phyloP scores from a whole-genome alignment of 1,140 invertebrate genomes.

The Nebria ingens region DNA sequence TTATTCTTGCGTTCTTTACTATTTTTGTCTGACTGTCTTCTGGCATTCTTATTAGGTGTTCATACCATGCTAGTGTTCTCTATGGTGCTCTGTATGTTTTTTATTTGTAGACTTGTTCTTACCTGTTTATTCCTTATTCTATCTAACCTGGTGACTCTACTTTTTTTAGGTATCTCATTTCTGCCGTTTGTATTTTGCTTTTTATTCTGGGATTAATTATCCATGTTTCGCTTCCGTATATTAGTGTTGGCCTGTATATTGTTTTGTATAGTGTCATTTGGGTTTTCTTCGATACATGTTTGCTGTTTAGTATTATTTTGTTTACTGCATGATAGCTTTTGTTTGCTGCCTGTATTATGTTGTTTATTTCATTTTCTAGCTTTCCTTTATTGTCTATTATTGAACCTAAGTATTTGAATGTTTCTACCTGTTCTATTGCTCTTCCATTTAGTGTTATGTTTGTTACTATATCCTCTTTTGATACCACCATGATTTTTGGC shows the following conservation, averaged over 20 bases:
- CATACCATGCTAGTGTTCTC: neutral
- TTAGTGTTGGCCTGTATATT: neutral
- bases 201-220: neutral
- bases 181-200: neutral
- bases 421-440: neutral
- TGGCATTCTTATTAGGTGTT: neutral
- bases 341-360: no score
- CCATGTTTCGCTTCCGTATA: neutral
- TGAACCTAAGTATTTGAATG: neutral
- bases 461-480: neutral
- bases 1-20: neutral
- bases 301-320: constrained; percentile 12
- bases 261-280: neutral
- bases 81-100: neutral
- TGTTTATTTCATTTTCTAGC: neutral
- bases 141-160: neutral
- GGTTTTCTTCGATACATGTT: neutral
- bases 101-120: neutral
- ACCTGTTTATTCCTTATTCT: neutral
- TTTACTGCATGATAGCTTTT: neutral
- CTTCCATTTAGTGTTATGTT: neutral
- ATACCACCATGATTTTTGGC: neutral
- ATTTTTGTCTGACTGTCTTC: neutral
- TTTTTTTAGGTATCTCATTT: neutral
- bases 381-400: neutral